phyloP scores from a whole-genome alignment of 2,888 invertebrate species.

The Rhagium mordax region DNA sequence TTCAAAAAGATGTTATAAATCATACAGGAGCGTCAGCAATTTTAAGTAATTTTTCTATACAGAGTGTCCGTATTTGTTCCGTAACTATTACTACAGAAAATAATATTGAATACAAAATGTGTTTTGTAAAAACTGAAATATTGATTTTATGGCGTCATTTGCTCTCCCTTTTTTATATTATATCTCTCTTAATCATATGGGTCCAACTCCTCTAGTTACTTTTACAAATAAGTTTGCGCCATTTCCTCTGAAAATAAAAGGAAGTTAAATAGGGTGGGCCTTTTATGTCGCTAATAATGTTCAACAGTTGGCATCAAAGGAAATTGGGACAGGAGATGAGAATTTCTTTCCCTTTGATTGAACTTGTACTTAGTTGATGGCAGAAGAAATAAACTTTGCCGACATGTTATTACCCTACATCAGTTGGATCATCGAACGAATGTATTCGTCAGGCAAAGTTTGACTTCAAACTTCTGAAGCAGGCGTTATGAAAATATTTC shows the following conservation, averaged over 20 bases:
- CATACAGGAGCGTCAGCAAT: too few relatives aligned
- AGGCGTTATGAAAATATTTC: too few relatives aligned
- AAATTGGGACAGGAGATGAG: not conserved
- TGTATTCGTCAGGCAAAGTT: not conserved
- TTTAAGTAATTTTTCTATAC: too few relatives aligned
- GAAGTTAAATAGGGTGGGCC: not conserved
- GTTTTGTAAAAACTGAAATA: too few relatives aligned
- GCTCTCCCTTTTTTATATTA: not conserved
- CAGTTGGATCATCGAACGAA: not conserved
- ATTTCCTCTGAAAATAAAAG: not conserved
- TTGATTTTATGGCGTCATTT: too few relatives aligned
- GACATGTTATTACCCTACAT: not conserved
- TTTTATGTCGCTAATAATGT: constrained; percentile 7
- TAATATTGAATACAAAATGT: too few relatives aligned
- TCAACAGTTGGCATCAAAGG: constrained; percentile 4
- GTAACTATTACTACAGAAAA: too few relatives aligned
- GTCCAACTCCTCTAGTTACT: too few relatives aligned
- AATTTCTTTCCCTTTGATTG: not conserved
- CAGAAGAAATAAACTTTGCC: not conserved
- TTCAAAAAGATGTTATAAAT: too few relatives aligned
- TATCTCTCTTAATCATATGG: too few relatives aligned
- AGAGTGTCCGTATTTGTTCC: too few relatives aligned
- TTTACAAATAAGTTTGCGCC: not conserved
- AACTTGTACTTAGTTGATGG: not conserved
- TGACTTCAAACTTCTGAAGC: too few relatives aligned